Base-by-base conservation (phyloP, 2,113 vertebrate species). In the Oceanodroma tethys region DNA sequence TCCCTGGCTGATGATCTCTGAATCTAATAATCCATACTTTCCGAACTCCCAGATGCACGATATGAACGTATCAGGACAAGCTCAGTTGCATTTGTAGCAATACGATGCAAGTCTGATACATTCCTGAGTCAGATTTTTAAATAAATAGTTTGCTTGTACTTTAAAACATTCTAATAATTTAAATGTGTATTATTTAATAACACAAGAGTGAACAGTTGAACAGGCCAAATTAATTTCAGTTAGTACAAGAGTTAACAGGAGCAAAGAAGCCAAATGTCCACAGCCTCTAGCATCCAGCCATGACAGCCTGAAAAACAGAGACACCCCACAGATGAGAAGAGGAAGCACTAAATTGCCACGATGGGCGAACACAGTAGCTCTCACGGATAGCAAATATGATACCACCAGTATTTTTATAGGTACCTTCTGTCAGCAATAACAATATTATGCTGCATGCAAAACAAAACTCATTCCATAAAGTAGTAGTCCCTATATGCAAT, bases 401-500 rank as follows among this genome's bases (percentile, higher is more conserved):
- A 58, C 3, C 12, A 62, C 16, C 1, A 1, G 16, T 29, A 90
- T 53, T 90, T 86, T 59, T 36, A 56, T 0, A 56, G 36, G 30
- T 58, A 43, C 12, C 27, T 55, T 73, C 16, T 9, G 3, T 25
- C 63, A 86, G 15, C 4, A 59, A 14, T 5, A 86, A 47, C 20
- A 79, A 26, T 1, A n/a, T 7, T 12, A 11, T 16, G 15, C 30
- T 81, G 19, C 22, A 40, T 8, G 32, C 36, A 56, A 90, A 88
- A 32, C 53, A 73, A 66, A 92, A 53, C 10, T 38, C 7, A 11
- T 21, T n/a, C 34, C 43, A n/a, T 62, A 48, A 40, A 80, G 72
- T 0, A 80, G 12, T 0, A 22, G 26, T 30, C 11, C 14, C 32
- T 40, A 25, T 13, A 58, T 0, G 0, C 40, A 76, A 72, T 0